Percentiles rank a stretch among this genome's conserved stretches.
Evolutionary conservation across 2,888 invertebrate species (phyloP).

Genomic region (Pandemis heparana): DNA sequence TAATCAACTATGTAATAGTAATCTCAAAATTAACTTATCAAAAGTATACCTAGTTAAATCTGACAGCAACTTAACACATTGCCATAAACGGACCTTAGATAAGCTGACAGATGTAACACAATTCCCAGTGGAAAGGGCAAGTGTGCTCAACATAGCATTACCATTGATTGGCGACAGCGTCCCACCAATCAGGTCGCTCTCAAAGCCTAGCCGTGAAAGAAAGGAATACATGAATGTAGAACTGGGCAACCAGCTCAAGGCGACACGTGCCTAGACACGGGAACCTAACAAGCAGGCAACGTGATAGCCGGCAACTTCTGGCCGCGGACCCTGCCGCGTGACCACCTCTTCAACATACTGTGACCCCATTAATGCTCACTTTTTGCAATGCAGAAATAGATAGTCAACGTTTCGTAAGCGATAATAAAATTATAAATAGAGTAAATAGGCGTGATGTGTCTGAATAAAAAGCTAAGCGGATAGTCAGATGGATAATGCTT

Average conservation of each 20-base stretch:
- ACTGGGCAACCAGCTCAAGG: slow-evolving; percentile 55
- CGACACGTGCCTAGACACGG: slow-evolving; percentile 60
- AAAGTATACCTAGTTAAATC: no score
- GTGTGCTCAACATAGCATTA: slow-evolving; percentile 51
- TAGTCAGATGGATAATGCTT: slow-evolving; percentile 14
- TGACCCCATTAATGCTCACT: slow-evolving; percentile 25
- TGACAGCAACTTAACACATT: no score
- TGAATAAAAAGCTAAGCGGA: background rate
- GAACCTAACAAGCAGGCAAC: slow-evolving; percentile 31
- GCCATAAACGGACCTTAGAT: background rate
- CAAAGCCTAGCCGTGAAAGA: slow-evolving; percentile 58
- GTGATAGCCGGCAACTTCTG: slow-evolving; percentile 21
- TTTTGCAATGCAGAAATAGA: slow-evolving; percentile 8
- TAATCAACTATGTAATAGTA: no score
- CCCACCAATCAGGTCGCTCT: slow-evolving; percentile 55
- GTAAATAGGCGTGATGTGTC: background rate
- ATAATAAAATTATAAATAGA: background rate
- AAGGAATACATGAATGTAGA: slow-evolving; percentile 67
- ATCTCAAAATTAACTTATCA: no score
- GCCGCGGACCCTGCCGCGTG: slow-evolving; percentile 27
- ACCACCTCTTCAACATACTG: slow-evolving; percentile 17
- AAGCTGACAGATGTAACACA: slow-evolving; percentile 29
- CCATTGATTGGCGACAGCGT: slow-evolving; percentile 49
- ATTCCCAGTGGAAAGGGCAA: slow-evolving; percentile 52
- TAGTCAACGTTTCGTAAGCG: slow-evolving; percentile 14